These are phyloP conservation scores for Ondatra zibethicus DNA, from an alignment of 2,113 vertebrate species.

Conservation along the genomic window DNA sequence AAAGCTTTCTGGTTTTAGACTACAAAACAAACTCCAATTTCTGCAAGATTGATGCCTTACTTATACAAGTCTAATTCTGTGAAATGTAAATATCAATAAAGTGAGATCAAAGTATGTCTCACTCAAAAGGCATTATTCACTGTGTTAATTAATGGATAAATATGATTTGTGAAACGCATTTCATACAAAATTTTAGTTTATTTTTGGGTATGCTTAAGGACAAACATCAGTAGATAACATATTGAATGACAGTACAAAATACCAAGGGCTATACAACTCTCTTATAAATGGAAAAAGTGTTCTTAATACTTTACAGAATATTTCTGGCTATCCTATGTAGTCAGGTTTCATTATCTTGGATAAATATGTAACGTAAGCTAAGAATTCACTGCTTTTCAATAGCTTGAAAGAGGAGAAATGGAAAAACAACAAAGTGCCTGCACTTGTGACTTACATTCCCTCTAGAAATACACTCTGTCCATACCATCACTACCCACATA, in stretches of 20 bases:
- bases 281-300: constrained; percentile 56
- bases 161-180: constrained; percentile 76
- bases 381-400: constrained; percentile 22
- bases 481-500: neutral
- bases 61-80: constrained; percentile 30
- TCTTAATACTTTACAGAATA: constrained; percentile 59
- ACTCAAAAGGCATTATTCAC: constrained; percentile 75
- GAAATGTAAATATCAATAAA: constrained; percentile 49
- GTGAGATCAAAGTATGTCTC: constrained; percentile 65
- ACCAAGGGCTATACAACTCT: constrained; percentile 47
- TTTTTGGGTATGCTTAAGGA: constrained; percentile 77
- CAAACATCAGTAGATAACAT: constrained; percentile 73
- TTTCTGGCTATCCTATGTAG: constrained; percentile 55
- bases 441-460: neutral
- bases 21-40: constrained; percentile 17
- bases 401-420: constrained; percentile 3
- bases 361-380: constrained; percentile 43
- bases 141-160: constrained; percentile 75
- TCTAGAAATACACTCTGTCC: neutral
- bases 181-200: constrained; percentile 61
- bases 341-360: constrained; percentile 55
- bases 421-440: neutral
- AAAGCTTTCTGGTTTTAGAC: constrained; percentile 4
- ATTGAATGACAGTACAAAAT: constrained; percentile 52
- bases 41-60: constrained; percentile 30